These are phyloP conservation scores for Drosophila greeni DNA, from an alignment of 2,888 invertebrate genomes.

Conservation along the genomic window DNA sequence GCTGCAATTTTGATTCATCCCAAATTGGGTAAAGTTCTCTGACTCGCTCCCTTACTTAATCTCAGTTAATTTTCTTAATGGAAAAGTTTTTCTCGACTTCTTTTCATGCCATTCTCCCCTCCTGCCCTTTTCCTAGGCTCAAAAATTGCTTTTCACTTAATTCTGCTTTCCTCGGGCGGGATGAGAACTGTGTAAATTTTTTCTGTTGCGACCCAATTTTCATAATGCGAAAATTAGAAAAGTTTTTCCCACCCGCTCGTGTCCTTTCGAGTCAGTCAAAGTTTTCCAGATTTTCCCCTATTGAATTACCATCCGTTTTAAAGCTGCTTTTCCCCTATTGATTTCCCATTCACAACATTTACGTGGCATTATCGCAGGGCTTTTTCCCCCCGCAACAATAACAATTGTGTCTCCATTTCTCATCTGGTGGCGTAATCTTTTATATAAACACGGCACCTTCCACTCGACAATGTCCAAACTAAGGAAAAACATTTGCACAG, in stretches of 20 bases:
- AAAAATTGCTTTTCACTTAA: conserved; percentile 45
- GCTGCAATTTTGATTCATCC: conserved; percentile 56
- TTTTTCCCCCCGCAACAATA: conserved; percentile 34
- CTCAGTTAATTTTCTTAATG: conserved; percentile 77
- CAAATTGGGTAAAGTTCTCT: conserved; percentile 44
- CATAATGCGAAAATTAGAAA: conserved; percentile 72
- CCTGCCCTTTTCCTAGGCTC: conserved; percentile 27
- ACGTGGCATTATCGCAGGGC: conserved; percentile 67
- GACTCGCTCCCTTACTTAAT: conserved; percentile 64
- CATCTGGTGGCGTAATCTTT: conserved; percentile 66
- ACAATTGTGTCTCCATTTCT: conserved; percentile 59
- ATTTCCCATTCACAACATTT: conserved; percentile 67
- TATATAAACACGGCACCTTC: conserved; percentile 68
- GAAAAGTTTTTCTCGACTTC: conserved; percentile 69
- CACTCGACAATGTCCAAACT: conserved; percentile 52
- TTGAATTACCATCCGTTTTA: conserved; percentile 43
- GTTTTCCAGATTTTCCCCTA: conserved; percentile 26
- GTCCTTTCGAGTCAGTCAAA: background rate
- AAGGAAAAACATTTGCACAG: conserved; percentile 50
- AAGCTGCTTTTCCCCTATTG: conserved; percentile 61
- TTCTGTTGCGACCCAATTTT: conserved; percentile 62
- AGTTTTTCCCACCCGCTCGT: conserved; percentile 48
- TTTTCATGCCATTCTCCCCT: conserved; percentile 16
- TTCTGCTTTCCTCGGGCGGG: background rate
- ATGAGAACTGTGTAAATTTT: conserved; percentile 17